Evolutionary conservation across 2,797 vertebrate genomes (phyloP).

Genomic region (Lerista edwardsae): DNA sequence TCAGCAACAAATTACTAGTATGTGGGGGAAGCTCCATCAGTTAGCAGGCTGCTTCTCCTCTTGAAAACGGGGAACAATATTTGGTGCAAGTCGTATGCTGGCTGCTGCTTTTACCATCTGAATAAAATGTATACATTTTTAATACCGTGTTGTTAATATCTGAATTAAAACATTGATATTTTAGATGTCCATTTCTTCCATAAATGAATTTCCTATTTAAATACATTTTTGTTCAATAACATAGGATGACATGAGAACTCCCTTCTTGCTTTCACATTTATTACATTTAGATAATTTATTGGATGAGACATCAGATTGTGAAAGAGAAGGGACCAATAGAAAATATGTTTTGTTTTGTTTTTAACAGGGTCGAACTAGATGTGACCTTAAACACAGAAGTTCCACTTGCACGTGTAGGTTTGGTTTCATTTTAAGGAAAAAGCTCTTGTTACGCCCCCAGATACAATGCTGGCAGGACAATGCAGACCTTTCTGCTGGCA

Average conservation of each 20-base stretch:
- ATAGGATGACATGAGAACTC: not conserved
- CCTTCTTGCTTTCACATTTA: not conserved
- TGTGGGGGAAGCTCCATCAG: constrained; percentile 8
- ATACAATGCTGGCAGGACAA: no score
- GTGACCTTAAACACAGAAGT: no score
- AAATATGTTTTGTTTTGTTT: no score
- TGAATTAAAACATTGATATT: not conserved
- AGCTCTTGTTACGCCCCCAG: no score
- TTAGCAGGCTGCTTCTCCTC: constrained; percentile 34
- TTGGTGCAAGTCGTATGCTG: constrained; percentile 46
- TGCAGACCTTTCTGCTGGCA: no score
- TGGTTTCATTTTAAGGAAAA: no score
- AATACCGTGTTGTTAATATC: not conserved
- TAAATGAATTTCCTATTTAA: not conserved
- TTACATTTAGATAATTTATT: not conserved
- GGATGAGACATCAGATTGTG: no score
- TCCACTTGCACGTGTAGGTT: no score
- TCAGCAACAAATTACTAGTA: constrained; percentile 39
- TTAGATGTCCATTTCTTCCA: not conserved
- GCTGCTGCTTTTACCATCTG: constrained; percentile 12
- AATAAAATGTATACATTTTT: constrained; percentile 23
- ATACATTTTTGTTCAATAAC: not conserved
- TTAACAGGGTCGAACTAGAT: no score
- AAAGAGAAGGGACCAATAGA: no score
- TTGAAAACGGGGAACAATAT: constrained; percentile 36